Conservation (phyloP, 1,140 invertebrate species). For the Diorhabda elongata region DNA sequence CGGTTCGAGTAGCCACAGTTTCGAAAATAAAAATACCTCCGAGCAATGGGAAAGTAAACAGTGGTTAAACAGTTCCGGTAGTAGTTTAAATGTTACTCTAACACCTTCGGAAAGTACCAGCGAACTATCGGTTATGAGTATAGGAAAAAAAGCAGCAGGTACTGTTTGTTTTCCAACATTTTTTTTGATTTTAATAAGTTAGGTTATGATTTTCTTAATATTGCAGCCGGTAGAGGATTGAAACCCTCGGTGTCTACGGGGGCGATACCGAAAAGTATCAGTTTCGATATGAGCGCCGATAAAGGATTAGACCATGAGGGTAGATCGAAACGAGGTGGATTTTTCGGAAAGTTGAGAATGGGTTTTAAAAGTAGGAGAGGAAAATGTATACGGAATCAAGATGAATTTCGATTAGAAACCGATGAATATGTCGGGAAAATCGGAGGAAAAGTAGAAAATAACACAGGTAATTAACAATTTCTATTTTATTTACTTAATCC, state of each 20-base stretch:
- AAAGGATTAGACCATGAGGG: slow-evolving; percentile 61
- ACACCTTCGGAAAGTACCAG: slow-evolving; percentile 42
- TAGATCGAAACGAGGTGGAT: slow-evolving; percentile 56
- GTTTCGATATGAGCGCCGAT: slow-evolving; percentile 86
- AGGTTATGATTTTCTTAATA: slow-evolving; percentile 21
- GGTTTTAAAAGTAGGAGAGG: slow-evolving; percentile 62
- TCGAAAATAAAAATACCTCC: slow-evolving; percentile 37
- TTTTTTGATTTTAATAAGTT: neutral
- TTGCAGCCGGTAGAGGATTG: slow-evolving; percentile 22
- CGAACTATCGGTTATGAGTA: slow-evolving; percentile 40
- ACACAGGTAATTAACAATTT: slow-evolving; percentile 22
- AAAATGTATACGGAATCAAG: slow-evolving; percentile 49
- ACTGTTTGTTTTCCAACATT: neutral
- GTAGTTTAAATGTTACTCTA: slow-evolving; percentile 39
- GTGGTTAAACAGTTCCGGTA: slow-evolving; percentile 42
- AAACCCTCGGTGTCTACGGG: slow-evolving; percentile 66
- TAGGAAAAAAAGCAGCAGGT: slow-evolving; percentile 26
- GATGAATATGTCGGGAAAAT: slow-evolving; percentile 33
- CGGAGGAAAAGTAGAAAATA: slow-evolving; percentile 22
- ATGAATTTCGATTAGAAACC: slow-evolving; percentile 50
- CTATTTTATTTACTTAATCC: neutral
- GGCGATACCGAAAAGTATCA: slow-evolving; percentile 87
- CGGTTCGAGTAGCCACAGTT: slow-evolving; percentile 43
- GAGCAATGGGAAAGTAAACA: slow-evolving; percentile 43
- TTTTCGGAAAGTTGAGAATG: slow-evolving; percentile 65